Percentiles rank a stretch among this genome's conserved stretches.
Evolutionary conservation across 2,797 vertebrate genomes (phyloP).

Genomic region (Tinamus major): DNA sequence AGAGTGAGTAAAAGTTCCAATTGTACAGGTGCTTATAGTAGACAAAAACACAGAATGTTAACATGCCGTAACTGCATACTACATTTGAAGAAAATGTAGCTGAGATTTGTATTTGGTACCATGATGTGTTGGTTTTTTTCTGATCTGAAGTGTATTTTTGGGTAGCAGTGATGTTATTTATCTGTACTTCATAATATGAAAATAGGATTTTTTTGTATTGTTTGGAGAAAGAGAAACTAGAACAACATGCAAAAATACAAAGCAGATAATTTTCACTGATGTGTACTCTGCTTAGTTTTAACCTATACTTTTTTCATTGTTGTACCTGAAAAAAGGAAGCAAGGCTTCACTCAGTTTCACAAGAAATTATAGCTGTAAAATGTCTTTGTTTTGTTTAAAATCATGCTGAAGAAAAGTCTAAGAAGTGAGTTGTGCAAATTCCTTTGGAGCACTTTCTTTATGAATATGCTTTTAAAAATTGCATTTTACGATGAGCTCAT

Average conservation of each 20-base stretch:
- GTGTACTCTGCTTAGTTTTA: background rate
- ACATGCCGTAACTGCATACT: background rate
- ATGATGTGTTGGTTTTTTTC: background rate
- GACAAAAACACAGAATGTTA: slow-evolving; percentile 11
- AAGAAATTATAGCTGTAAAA: background rate
- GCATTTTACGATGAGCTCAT: background rate
- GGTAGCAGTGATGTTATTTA: background rate
- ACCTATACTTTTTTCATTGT: fast-evolving
- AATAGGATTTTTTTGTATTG: background rate
- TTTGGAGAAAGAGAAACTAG: background rate
- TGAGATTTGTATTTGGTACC: background rate
- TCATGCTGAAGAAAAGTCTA: background rate
- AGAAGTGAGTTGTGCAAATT: background rate
- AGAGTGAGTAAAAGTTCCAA: slow-evolving; percentile 79
- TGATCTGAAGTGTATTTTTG: background rate
- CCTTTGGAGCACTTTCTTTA: background rate
- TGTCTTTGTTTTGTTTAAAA: background rate
- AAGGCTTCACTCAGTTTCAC: background rate
- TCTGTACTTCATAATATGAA: background rate
- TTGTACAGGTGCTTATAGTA: slow-evolving; percentile 59
- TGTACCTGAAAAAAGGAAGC: background rate
- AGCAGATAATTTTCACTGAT: background rate
- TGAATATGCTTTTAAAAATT: background rate
- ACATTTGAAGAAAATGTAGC: background rate
- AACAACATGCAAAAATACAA: background rate